Evolutionary conservation across 2,888 invertebrate genomes (phyloP).

Genomic region (Notocelia uddmanniana): DNA sequence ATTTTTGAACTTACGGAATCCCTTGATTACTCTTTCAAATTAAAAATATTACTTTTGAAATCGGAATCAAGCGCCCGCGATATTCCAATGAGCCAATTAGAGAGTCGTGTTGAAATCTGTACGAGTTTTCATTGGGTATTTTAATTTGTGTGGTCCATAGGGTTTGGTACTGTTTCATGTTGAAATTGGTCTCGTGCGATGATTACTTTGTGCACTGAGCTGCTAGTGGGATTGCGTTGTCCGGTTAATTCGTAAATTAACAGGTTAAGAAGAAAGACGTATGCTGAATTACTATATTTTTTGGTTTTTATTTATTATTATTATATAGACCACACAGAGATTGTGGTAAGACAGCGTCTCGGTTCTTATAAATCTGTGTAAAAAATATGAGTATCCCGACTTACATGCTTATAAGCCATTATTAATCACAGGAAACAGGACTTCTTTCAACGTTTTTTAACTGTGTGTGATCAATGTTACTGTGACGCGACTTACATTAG

Average conservation of each 20-base stretch:
- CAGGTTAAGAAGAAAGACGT: background rate
- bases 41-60: slow-evolving; percentile 49
- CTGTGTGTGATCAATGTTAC: no score
- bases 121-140: slow-evolving; percentile 58
- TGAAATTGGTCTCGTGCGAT: slow-evolving; percentile 65
- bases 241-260: slow-evolving; percentile 12
- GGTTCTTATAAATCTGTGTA: no score
- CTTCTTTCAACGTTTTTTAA: no score
- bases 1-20: slow-evolving; percentile 58
- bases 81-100: slow-evolving; percentile 70
- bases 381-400: no score
- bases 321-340: no score
- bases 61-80: slow-evolving; percentile 58
- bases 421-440: no score
- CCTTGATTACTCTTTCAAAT: slow-evolving; percentile 47
- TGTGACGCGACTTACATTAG: no score
- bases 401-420: no score
- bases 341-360: no score
- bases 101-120: slow-evolving; percentile 69
- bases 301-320: no score
- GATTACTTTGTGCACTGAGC: slow-evolving; percentile 58
- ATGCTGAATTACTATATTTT: background rate
- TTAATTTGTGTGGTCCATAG: slow-evolving; percentile 61
- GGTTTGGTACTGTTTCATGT: slow-evolving; percentile 58
- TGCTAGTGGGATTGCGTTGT: slow-evolving; percentile 28